These are phyloP conservation scores for Drosophila mauritiana DNA, from an alignment of 1,140 invertebrate species.

Conservation along the genomic window DNA sequence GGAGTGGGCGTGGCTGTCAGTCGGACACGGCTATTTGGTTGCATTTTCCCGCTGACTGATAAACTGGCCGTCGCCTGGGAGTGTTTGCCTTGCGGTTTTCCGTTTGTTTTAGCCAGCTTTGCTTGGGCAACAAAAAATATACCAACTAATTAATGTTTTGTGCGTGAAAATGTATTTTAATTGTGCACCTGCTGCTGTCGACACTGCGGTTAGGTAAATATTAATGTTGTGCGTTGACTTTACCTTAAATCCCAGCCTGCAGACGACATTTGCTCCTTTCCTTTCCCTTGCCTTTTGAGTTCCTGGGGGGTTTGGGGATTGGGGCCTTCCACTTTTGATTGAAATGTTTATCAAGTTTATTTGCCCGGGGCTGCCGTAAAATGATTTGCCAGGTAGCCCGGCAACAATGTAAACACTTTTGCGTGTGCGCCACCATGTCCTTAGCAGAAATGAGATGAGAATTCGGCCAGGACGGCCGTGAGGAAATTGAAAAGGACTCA, in stretches of 20 bases:
- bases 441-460: conserved; percentile 24
- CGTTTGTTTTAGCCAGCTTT: conserved; percentile 34
- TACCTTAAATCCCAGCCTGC: conserved; percentile 28
- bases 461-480: conserved; percentile 16
- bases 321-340: conserved; percentile 38
- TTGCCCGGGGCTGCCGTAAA: conserved; percentile 22
- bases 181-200: conserved; percentile 47
- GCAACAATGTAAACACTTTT: conserved; percentile 39
- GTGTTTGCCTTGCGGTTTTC: conserved; percentile 41
- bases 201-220: conserved; percentile 47
- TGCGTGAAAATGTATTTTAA: conserved; percentile 61
- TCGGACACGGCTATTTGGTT: conserved; percentile 43
- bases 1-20: conserved; percentile 24
- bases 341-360: conserved; percentile 58
- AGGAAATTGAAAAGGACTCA: conserved; percentile 5
- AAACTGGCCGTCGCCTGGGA: conserved; percentile 20
- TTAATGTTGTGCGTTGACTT: conserved; percentile 49
- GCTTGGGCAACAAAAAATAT: conserved; percentile 18
- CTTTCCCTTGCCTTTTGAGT: background rate
- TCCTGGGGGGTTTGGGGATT: background rate
- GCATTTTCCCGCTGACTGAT: conserved; percentile 51
- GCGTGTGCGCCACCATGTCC: background rate
- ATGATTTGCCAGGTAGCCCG: conserved; percentile 19
- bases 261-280: conserved; percentile 22
- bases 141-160: conserved; percentile 74